Percentiles rank a stretch among this genome's conserved stretches.
Conservation (phyloP, 2,888 invertebrate genomes). For the Drosophila mulleri region DNA sequence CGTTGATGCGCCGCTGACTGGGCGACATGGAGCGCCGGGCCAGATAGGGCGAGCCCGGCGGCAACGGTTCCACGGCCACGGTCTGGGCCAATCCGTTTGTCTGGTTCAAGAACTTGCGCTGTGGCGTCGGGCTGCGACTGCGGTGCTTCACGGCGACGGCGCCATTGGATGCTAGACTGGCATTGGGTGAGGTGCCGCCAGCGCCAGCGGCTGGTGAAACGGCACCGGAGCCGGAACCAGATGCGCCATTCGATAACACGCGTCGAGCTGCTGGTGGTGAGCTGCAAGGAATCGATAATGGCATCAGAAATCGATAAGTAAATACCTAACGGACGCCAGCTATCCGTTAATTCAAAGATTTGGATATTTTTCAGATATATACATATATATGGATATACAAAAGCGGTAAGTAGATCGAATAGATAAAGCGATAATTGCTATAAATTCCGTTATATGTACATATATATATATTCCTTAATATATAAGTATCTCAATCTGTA, state of each 20-base stretch:
- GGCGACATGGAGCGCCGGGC: slow-evolving; percentile 84
- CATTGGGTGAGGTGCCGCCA: slow-evolving; percentile 22
- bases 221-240: slow-evolving; percentile 8
- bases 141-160: slow-evolving; percentile 79
- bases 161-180: slow-evolving; percentile 34
- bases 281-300: slow-evolving; percentile 59
- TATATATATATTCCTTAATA: too few species aligned
- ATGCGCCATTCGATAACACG: slow-evolving; percentile 58
- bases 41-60: slow-evolving; percentile 75
- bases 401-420: too few species aligned
- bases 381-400: too few species aligned
- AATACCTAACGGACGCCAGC: background rate
- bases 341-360: background rate
- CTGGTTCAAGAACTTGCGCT: slow-evolving; percentile 85
- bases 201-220: slow-evolving; percentile 20
- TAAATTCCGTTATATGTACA: too few species aligned
- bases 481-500: too few species aligned
- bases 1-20: slow-evolving; percentile 83
- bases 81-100: slow-evolving; percentile 21
- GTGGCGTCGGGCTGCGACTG: slow-evolving; percentile 86
- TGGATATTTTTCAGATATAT: background rate
- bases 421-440: too few species aligned
- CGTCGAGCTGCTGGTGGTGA: slow-evolving; percentile 84
- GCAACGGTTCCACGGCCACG: slow-evolving; percentile 2
- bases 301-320: background rate